These are phyloP conservation scores for Brachyptera risi DNA, from an alignment of 2,888 invertebrate species.

Conservation along the genomic window DNA sequence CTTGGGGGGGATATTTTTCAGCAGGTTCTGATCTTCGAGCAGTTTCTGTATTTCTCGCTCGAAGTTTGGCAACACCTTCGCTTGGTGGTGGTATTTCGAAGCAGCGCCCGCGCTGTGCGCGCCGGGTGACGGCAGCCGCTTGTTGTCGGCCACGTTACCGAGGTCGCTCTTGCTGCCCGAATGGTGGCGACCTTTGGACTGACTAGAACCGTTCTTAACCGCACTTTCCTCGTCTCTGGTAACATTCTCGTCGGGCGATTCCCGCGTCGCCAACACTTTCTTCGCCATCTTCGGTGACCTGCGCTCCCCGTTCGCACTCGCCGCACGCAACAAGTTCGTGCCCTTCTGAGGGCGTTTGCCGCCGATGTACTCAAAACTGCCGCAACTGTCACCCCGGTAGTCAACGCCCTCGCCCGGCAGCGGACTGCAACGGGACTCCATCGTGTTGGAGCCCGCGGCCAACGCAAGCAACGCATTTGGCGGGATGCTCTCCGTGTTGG, in stretches of 20 bases:
- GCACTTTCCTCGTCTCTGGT: constrained; percentile 21
- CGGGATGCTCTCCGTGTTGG: constrained; percentile 41
- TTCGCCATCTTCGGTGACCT: not conserved
- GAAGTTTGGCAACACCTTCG: constrained; percentile 51
- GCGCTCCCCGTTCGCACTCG: constrained; percentile 41
- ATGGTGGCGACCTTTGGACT: constrained; percentile 44
- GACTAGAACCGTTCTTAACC: constrained; percentile 50
- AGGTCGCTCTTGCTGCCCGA: constrained; percentile 22
- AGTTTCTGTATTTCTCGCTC: constrained; percentile 76
- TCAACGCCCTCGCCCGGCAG: constrained; percentile 57
- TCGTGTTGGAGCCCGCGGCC: constrained; percentile 47
- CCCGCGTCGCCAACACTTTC: not conserved
- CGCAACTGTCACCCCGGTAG: constrained; percentile 58
- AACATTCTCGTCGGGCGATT: constrained; percentile 5
- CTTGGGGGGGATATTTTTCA: constrained; percentile 58
- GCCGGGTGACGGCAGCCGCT: constrained; percentile 18
- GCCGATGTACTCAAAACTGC: constrained; percentile 58
- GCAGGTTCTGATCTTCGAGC: constrained; percentile 65
- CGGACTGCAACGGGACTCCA: constrained; percentile 49
- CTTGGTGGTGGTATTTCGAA: constrained; percentile 18
- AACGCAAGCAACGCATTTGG: constrained; percentile 55
- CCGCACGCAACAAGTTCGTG: constrained; percentile 38
- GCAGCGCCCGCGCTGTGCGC: constrained; percentile 16
- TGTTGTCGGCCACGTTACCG: not conserved
- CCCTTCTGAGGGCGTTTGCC: constrained; percentile 4